Evolutionary conservation across 2,113 vertebrate genomes (phyloP), one percentile per base, ranked within the genome.

Genomic region (Zosterops japonicus): DNA sequence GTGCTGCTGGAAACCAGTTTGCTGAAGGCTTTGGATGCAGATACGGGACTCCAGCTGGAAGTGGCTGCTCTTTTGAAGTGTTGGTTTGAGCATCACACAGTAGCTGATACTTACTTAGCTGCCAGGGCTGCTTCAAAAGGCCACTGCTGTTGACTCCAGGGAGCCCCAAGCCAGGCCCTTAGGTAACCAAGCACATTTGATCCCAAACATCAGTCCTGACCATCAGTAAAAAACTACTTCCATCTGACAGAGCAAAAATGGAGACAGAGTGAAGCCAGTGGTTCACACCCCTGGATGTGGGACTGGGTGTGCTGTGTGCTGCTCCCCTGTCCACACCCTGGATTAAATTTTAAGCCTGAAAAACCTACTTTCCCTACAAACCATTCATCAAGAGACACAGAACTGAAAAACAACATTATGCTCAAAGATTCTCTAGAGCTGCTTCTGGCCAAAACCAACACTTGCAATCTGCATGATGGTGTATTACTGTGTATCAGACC

Each of bases 291-390:
- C 71, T 47, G 44, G 60, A 60, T 69, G 50, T 44, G 50, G 68
- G 64, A 44, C 50, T 71, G 90, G 33, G 13, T 55, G 14, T 64
- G 21, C 39, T 71, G 39, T 5, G 7, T 76, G 8, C 64, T 87
- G 27, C 18, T 64, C 50, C 68, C 67, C 57, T 71, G 36, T 70
- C 65, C 60, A 49, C 59, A 55, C 50, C 41, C 29, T 22, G 65
- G 23, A 53, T 91, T 53, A 91, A 33, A 80, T 57, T 41, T 69
- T 83, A 75, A 94, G 85, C 42, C 68, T 85, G 35, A 61, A 75
- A 87, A 85, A 23, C 15, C 50, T 60, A n/a, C 53, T 93, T 81
- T 83, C 29, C 49, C n/a, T 61, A 31, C 53, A 53, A 89, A 50
- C 41, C 49, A 41, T 53, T 87, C 75, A 85, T 64, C 47, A 82